Evolutionary conservation across 1,140 invertebrate species (phyloP), one percentile per base, ranked within the genome.

Genomic region (Drosophila miranda): DNA sequence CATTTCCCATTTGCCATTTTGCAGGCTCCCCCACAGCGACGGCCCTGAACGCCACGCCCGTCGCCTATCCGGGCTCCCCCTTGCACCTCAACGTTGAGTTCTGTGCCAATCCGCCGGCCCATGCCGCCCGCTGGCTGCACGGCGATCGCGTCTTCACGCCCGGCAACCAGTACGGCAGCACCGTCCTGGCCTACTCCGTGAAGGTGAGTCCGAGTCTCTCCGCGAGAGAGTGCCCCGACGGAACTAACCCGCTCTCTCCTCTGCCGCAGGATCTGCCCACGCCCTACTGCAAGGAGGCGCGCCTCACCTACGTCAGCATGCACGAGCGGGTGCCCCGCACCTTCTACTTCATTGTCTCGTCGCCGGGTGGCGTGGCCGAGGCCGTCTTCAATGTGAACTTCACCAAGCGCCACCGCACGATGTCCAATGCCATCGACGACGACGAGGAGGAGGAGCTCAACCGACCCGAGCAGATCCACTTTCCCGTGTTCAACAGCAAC

Each of bases 51-150:
- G 90, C 92, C 73, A 93, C 91, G 41, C 90, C 92, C 28, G 91
- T 92, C 2, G 92, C 92, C 21, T 91, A 92, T 58, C 92, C 92
- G n/a, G 92, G 92, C 23, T 92, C 92, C 19, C 92, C 92, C 0
- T 61, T 93, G 26, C 92, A 92, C 34, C 76, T 93, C 5, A 91
- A 92, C 7, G 92, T 93, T 68, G 92, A 93, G 84, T 93, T 93
- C 75, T 93, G 92, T 79, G 92, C 92, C 74, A 93, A 93, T 90
- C 92, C 92, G 6, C 88, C 90, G 7, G 90, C 90, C 3, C 86
- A 90, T 70, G 90, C 90, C 7, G 90, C 90, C 3, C 83, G 90
- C 60, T 91, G 90, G 90, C 46, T 91, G 38, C 90, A 91, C 52
- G 90, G 90, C 1, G 90, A 91, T 81, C 88, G 90, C 14, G 82